Conservation (phyloP, 2,888 invertebrate genomes). For the Anagyrus pseudococci region DNA sequence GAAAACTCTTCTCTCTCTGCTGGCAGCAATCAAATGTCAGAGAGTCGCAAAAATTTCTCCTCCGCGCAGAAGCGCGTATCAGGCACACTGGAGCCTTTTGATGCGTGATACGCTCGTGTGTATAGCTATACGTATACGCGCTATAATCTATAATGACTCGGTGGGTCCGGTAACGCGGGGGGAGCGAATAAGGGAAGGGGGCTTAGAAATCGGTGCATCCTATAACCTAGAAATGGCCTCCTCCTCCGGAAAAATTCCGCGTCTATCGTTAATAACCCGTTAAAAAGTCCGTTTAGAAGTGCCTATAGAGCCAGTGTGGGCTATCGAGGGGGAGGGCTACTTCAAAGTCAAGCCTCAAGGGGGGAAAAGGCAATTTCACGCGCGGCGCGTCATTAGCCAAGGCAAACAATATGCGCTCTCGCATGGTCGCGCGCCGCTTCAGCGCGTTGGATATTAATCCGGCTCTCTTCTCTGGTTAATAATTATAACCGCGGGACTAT, state of each 20-base stretch:
- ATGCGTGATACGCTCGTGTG: too few relatives aligned
- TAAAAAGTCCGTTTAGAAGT: constrained; percentile 19
- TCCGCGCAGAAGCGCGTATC: background rate
- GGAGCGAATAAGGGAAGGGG: too few relatives aligned
- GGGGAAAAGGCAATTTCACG: constrained; percentile 9
- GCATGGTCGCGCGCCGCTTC: too few relatives aligned
- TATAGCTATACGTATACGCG: background rate
- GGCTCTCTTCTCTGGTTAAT: too few relatives aligned
- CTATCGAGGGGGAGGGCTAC: background rate
- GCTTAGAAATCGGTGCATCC: constrained; percentile 34
- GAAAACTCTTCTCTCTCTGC: constrained; percentile 31
- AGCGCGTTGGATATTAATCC: too few relatives aligned
- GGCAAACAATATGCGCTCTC: constrained; percentile 2
- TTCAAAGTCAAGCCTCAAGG: too few relatives aligned
- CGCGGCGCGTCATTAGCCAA: constrained; percentile 10
- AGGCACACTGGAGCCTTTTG: too few relatives aligned
- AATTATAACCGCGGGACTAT: too few relatives aligned
- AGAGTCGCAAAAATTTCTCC: constrained; percentile 27
- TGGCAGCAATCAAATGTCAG: too few relatives aligned
- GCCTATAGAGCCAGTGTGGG: background rate
- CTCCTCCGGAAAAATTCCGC: constrained; percentile 11
- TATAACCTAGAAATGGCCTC: constrained; percentile 32
- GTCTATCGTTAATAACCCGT: constrained; percentile 34
- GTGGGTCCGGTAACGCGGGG: too few relatives aligned
- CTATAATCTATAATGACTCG: too few relatives aligned